These are phyloP conservation scores for Chamaetylas fuelleborni DNA, from an alignment of 2,113 vertebrate species.

Conservation along the genomic window DNA sequence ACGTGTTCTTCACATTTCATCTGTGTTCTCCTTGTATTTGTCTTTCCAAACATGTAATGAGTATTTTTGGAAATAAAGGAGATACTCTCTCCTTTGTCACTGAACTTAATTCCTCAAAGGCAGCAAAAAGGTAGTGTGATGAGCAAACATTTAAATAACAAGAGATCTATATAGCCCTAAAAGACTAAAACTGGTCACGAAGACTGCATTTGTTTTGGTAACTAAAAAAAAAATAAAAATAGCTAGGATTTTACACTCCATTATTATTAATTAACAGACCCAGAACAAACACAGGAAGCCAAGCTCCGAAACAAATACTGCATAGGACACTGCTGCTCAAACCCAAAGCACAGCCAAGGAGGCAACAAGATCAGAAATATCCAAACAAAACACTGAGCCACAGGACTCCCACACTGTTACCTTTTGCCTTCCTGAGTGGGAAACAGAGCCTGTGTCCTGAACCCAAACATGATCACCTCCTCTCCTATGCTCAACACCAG, in stretches of 20 bases:
- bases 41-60: neutral
- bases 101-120: neutral
- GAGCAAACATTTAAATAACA: neutral
- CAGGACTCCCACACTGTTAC: neutral
- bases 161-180: neutral
- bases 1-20: neutral
- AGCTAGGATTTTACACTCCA: neutral
- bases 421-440: neutral
- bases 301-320: conserved; percentile 7
- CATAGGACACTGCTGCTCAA: neutral
- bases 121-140: neutral
- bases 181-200: neutral
- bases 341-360: neutral
- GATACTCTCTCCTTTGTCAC: neutral
- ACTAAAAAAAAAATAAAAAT: neutral
- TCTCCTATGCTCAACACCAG: neutral
- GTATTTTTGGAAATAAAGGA: neutral
- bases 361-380: conserved; percentile 15
- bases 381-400: conserved; percentile 31
- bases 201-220: neutral
- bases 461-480: neutral
- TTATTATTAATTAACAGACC: conserved; percentile 13
- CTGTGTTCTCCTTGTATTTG: neutral
- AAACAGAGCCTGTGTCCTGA: neutral
- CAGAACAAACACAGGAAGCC: neutral